Conservation (phyloP, 2,888 invertebrate genomes). For the Plebejus anna region DNA sequence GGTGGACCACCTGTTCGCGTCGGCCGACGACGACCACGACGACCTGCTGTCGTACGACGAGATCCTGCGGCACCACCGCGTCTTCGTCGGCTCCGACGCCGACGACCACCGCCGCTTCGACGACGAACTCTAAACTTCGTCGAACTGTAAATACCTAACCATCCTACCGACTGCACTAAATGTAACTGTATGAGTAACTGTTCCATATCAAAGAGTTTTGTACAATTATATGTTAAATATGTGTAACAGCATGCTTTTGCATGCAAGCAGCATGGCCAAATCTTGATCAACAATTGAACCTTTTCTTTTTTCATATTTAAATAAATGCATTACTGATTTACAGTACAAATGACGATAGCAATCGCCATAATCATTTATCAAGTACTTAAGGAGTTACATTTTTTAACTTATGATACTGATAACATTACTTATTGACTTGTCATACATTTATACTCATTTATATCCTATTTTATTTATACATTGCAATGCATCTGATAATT, state of each 20-base stretch:
- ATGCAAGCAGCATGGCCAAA: too few species aligned
- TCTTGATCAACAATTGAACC: too few species aligned
- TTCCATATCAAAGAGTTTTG: background rate
- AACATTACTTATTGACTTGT: too few species aligned
- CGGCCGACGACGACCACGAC: slow-evolving; percentile 92
- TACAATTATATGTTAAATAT: too few species aligned
- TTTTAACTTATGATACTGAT: background rate
- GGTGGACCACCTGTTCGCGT: slow-evolving; percentile 92
- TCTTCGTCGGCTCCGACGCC: slow-evolving; percentile 96
- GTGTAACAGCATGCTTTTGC: background rate
- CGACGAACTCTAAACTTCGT: slow-evolving; percentile 84
- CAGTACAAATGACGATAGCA: background rate
- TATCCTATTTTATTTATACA: background rate
- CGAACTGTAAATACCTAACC: background rate
- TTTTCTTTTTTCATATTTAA: too few species aligned
- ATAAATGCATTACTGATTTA: background rate
- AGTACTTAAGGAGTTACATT: background rate
- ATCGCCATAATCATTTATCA: background rate
- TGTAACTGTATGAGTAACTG: background rate
- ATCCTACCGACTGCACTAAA: slow-evolving; percentile 1
- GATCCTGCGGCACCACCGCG: slow-evolving; percentile 90
- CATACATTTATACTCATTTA: background rate
- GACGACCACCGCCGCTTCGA: slow-evolving; percentile 92
- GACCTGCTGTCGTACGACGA: slow-evolving; percentile 88
- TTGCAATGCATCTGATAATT: background rate